Base-by-base conservation (phyloP, 2,113 vertebrate genomes). In the Progne subis region DNA sequence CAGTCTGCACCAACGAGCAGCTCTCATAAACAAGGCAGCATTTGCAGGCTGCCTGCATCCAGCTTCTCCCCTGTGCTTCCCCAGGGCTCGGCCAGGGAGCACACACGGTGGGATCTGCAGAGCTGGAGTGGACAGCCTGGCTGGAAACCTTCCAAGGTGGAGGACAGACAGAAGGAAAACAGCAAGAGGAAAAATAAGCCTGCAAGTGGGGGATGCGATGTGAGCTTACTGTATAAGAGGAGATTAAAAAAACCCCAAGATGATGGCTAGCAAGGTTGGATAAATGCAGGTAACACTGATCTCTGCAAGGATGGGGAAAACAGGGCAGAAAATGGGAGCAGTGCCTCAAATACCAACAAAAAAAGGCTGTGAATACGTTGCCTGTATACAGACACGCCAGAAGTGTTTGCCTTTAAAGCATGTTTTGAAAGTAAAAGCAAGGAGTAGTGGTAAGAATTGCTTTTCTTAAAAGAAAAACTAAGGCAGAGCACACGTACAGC, bases 41-140 rank as follows among this genome's bases (percentile, higher is more conserved):
- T 97, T 95, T 95, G 93, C 92, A 96, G 95, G 94, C 94, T 96
- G 94, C 90, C 85, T 85, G 93, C 93, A 80, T 95, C 87, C 10
- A 92, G 91, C 75, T 77, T 82, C 67, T 89, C 78, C 46, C 74
- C 74, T 5, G 29, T 43, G 77, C 49, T 80, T 94, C 96, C 91
- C 77, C 91, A 74, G 90, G 90, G 92, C 94, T 95, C 23, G 6
- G 83, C 72, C 72, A 57, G 67, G 55, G 46, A 94, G 85, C 92
- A 60, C 63, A 61, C 8, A 16, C 28, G 4, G 89, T 71, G 90
- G 85, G 92, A 85, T 72, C 79, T 76, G 90, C 74, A 80, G 91
- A 93, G 90, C 86, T 16, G 5, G 59, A 52, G 52, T 32, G 88
- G 88, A 70, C 81, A 81, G 26, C 64, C 71, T 2, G 4, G 17